phyloP scores from a whole-genome alignment of 2,113 vertebrate species.

The Corvus moneduloides region DNA sequence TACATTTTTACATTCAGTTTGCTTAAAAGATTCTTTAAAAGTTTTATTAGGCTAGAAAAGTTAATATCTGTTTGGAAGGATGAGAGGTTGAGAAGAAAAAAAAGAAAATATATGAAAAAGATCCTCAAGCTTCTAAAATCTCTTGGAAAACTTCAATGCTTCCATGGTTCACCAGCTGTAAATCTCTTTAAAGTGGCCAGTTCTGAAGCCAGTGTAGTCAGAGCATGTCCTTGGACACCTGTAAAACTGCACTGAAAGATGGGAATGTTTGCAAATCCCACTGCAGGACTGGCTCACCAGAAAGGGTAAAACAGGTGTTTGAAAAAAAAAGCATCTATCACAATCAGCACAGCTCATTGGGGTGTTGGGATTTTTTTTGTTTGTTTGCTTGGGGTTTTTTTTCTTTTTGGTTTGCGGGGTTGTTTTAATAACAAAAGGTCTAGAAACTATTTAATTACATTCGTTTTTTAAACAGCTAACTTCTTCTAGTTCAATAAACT shows the following conservation, averaged over 20 bases:
- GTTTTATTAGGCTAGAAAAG: conserved; percentile 30
- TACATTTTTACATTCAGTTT: neutral
- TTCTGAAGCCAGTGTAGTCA: neutral
- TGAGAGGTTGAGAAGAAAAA: neutral
- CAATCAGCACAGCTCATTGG: neutral
- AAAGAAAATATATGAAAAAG: neutral
- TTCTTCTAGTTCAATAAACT: neutral
- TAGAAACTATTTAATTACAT: neutral
- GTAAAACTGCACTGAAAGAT: neutral
- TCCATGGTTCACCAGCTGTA: neutral
- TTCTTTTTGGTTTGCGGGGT: rapidly evolving
- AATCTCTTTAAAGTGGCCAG: neutral
- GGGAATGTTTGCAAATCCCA: neutral
- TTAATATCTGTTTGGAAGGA: conserved; percentile 62
- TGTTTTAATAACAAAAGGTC: neutral
- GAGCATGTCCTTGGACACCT: neutral
- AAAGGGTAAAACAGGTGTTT: conserved; percentile 16
- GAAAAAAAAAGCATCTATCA: neutral
- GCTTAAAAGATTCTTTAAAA: neutral
- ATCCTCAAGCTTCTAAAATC: neutral
- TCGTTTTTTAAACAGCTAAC: neutral
- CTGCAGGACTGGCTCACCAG: neutral
- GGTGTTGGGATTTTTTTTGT: neutral
- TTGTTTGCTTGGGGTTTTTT: neutral
- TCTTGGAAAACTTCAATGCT: neutral